Conservation (phyloP, 2,797 vertebrate species). For the Fratercula arctica region DNA sequence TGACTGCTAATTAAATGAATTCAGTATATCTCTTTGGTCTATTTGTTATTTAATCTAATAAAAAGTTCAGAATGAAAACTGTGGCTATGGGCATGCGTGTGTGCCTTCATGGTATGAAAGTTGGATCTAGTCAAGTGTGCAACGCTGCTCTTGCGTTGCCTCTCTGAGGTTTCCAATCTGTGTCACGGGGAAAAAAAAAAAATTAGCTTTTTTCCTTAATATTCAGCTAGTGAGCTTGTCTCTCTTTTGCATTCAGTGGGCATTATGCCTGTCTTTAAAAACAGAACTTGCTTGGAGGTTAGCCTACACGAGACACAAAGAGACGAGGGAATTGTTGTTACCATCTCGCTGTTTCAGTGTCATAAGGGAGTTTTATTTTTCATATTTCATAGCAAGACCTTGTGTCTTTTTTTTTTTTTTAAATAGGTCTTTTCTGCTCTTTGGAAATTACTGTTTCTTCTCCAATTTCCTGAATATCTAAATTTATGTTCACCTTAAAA, state of each 20-base stretch:
- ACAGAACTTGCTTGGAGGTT: neutral
- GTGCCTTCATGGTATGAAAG: neutral
- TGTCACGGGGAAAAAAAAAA: neutral
- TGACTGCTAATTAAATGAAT: neutral
- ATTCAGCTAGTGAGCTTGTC: neutral
- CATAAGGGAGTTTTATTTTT: neutral
- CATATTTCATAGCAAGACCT: neutral
- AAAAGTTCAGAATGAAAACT: neutral
- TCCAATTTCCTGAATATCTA: neutral
- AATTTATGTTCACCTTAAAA: neutral
- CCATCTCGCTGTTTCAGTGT: neutral
- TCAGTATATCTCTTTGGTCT: neutral
- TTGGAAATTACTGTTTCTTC: neutral
- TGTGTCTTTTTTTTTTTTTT: neutral
- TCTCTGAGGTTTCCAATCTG: neutral
- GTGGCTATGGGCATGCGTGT: neutral
- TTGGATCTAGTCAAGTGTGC: rapidly evolving
- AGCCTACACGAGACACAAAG: neutral
- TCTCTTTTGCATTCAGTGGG: neutral
- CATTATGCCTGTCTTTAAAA: neutral
- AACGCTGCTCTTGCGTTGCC: neutral
- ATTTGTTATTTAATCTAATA: neutral
- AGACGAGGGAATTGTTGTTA: neutral
- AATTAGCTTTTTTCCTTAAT: neutral
- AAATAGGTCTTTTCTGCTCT: neutral